Evolutionary conservation across 2,888 invertebrate species (phyloP), one percentile per base, ranked within the genome.

Genomic region (Phanerotoma sp.): DNA sequence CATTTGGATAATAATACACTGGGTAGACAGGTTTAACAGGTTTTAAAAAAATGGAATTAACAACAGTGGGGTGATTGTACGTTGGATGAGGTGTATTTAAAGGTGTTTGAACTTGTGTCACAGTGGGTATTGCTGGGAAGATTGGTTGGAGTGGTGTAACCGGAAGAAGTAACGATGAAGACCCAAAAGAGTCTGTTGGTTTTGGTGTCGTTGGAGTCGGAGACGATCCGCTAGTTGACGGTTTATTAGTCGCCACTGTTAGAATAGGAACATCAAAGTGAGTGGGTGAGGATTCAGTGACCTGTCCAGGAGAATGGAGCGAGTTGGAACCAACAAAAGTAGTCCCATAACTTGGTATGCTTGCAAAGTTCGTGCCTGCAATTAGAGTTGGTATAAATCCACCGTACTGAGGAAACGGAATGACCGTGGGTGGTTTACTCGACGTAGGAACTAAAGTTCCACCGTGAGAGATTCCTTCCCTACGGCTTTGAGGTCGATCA

Each of bases 231-330:
- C 55, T 53, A 7, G 22, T 13, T 11, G 70, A 66, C 48, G 60
- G 68, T 16, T 63, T 65, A 11, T 48, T 20, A 4, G n/a, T 33
- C 7, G 55, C 56, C 13, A 57, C 45, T 9, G 59, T 62, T 1
- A 74, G 73, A 51, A 76, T 67, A 0, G 76, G 74, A 20, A 75
- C 57, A 1, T 64, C 70, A 15, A 75, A 73, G 21, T 75, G 72
- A 1, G 74, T 76, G 0, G 74, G 73, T 4, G 71, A 61, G 20
- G 66, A 58, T 7, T 25, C 25, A 25, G 9, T 20, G 20, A 38
- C 11, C 10, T 16, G 18, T 37, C 37, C 48, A 25, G 46, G 37
- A 15, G 37, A 48, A 42, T 16, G 20, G 16, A 57, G 32, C 38
- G 49, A 16, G 7, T 37, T 42, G 3, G 59, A 33, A 20, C 25